Base-by-base conservation (phyloP, 2,888 invertebrate species). In the Caenorhabditis japonica region DNA sequence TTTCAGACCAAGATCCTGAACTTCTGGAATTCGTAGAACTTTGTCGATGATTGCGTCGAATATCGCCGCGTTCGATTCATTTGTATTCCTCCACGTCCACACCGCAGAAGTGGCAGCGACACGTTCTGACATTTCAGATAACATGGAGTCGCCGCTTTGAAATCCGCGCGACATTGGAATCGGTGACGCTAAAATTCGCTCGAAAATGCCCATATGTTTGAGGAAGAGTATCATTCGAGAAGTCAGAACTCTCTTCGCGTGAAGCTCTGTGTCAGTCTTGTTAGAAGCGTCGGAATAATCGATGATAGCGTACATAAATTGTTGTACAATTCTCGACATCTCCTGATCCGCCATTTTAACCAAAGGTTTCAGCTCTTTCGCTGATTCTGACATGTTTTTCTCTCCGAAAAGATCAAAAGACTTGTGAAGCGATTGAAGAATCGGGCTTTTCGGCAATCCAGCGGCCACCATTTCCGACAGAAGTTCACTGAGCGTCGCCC, bases 401-500 rank as follows among this genome's bases (percentile, higher is more conserved):
- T 74, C 74, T 1, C 62, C 58, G 34, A 74, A 74, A 12, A 58
- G 25, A 19, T 69, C 74, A 38, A 69, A 74, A 1, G 74, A 23
- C 19, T 41, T 43, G 36, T 61, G 56, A 13, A 74, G 13, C 4
- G 21, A 15, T 17, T 52, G 52, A 4, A 60, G 41, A 4, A 49
- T 33, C 0, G 52, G 49, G 4, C 55, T 62, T 19, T 56, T 62
- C 43, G 74, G 74, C 0, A 69, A 33, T 19, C 68, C 68, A 10
- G 44, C 21, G 0, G 68, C 62, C 13, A 74, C 74, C 68, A 74
- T 74, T 53, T 74, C 74, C n/a, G 74, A 47, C 19, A 74, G 34
- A 0, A 74, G 21, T 13, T 74, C 74, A 21, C 68, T 53, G 15
- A 74, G 33, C 21, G 62, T 44, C 13, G 25, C 33, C 73, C 73